Conservation (phyloP, 2,888 invertebrate species). For the Chrysomela aeneicollis region DNA sequence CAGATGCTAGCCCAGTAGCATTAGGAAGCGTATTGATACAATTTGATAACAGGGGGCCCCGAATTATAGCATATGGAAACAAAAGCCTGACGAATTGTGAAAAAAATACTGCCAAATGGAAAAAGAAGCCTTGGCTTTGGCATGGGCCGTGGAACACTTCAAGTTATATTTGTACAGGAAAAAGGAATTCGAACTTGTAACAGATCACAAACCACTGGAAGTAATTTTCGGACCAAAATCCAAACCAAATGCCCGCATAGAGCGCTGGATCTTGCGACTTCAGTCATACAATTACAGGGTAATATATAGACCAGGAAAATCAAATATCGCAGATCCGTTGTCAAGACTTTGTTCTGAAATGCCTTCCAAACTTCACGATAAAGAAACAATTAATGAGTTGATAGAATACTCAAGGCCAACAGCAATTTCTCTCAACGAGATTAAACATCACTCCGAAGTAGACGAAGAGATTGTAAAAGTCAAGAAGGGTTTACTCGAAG, state of each 20-base stretch:
- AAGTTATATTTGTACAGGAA: slow-evolving; percentile 36
- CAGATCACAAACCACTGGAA: no score
- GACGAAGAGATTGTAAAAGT: slow-evolving; percentile 10
- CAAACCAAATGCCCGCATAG: slow-evolving; percentile 37
- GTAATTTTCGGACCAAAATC: no score
- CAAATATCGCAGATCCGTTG: slow-evolving; percentile 35
- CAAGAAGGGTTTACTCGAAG: neutral
- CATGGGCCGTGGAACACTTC: slow-evolving; percentile 53
- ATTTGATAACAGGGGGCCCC: no score
- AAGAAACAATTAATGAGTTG: neutral
- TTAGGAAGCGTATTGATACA: no score
- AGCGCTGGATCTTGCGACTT: slow-evolving; percentile 22
- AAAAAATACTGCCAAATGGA: slow-evolving; percentile 49
- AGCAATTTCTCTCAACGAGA: neutral
- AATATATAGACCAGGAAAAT: slow-evolving; percentile 34
- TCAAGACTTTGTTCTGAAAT: slow-evolving; percentile 36
- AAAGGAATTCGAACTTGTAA: no score
- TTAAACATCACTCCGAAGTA: neutral
- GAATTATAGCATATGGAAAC: no score
- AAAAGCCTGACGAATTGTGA: slow-evolving; percentile 37
- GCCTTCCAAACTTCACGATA: neutral
- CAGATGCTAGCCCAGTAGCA: no score
- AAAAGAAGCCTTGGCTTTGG: slow-evolving; percentile 52
- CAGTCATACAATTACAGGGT: slow-evolving; percentile 33
- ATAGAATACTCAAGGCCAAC: neutral